Evolutionary conservation across 2,113 vertebrate genomes (phyloP), one percentile per base, ranked within the genome.

Genomic region (Toxotes jaculatrix): DNA sequence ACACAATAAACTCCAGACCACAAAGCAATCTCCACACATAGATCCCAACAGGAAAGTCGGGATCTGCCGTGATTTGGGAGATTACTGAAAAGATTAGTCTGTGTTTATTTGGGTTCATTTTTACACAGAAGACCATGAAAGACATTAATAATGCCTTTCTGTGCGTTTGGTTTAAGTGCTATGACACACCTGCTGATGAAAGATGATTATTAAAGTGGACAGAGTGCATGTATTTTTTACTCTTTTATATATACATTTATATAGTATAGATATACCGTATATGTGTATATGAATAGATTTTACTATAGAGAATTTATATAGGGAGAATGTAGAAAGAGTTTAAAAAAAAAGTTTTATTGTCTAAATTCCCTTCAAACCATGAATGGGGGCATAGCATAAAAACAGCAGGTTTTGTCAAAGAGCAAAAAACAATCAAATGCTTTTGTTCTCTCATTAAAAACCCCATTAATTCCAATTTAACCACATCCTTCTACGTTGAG

Each of bases 1-100:
- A 87, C 88, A 92, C 74, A 91, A 91, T 92, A 91, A 94, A 93
- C 91, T 59, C 34, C 7, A 7, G 59, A 64, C 56, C 80, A 62
- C 77, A 63, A 51, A 77, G 78, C 61, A 60, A 85, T 86, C 80
- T 83, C 72, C 62, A 66, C 57, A 45, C 74, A 60, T 32, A 57
- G 47, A 77, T 71, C 75, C 70, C 4, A 51, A 66, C 84, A 76
- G 84, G 69, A 88, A 74, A 57, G 73, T 51, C 0, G 1, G 55
- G 78, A 72, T 88, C 74, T 79, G 85, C 79, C 3, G 47, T 84
- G 55, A 32, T 61, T 12, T 23, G 47, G 40, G 78, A 88, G 82
- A 89, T 90, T 57, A 77, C 45, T 9, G 47, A 45, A 66, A 67
- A 80, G 86, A 92, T 90, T 83, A 83, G 73, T 60, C 63, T 61